Conservation (phyloP, 2,113 vertebrate species). For the Cavia aperea region DNA sequence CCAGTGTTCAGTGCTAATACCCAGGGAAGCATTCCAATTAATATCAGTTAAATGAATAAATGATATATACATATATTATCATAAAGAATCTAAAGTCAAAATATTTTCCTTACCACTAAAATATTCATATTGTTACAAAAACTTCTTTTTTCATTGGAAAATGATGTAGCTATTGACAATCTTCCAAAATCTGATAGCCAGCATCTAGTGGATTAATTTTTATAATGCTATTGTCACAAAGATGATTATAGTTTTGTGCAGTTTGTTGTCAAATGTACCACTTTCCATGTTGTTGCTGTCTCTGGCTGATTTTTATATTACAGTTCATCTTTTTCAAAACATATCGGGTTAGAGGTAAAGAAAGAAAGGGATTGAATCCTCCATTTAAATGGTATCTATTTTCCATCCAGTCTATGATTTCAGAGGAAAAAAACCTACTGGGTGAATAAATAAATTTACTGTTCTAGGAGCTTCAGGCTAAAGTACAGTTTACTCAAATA, state of each 20-base stretch:
- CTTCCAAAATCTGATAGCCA: slow-evolving; percentile 57
- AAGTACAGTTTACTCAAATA: background rate
- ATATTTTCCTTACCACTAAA: background rate
- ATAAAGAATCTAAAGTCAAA: background rate
- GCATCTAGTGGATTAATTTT: background rate
- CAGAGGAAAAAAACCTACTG: background rate
- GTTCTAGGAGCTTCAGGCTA: background rate
- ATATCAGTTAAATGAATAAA: background rate
- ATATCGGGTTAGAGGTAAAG: background rate
- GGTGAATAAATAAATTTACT: background rate
- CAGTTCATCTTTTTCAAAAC: background rate
- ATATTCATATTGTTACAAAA: slow-evolving; percentile 57
- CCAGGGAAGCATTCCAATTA: background rate
- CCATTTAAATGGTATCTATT: background rate
- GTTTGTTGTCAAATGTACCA: background rate
- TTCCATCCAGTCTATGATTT: background rate
- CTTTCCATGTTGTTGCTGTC: background rate
- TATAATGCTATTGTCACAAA: background rate
- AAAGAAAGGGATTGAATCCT: background rate
- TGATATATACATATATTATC: background rate
- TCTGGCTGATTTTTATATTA: background rate
- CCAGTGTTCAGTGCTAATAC: background rate
- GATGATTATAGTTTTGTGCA: background rate
- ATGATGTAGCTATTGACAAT: slow-evolving; percentile 64
- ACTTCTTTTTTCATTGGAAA: slow-evolving; percentile 71